Base-by-base conservation (phyloP, 30 jellyfish, hydroid and myxozoan genomes). In the Hydra vulgaris region DNA sequence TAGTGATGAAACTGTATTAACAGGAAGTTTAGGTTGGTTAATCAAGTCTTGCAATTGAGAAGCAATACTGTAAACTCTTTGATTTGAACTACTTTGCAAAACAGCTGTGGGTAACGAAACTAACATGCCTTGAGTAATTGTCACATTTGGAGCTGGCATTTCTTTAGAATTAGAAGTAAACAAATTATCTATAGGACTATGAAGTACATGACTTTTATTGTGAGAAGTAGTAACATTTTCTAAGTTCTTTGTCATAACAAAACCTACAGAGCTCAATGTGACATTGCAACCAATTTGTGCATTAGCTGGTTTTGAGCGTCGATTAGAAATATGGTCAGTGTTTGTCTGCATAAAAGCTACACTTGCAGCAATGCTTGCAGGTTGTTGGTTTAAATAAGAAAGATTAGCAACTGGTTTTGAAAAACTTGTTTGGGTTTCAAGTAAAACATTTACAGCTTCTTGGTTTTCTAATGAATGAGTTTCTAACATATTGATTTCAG, bases 81-180 rank as follows among this genome's bases (percentile, higher is more conserved):
- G 56, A 23, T 78, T 74, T 12, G 77, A 23, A 55, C 79, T 61
- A 69, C 79, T 61, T 23, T 40, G 85, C 54, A 78, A 24, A 22
- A 78, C 96, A 52, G 85, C 95, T 26, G 82, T 84, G 17, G 97
- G 97, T 54, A 89, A 54, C 12, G 97, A 89, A 55, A 89, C 97
- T 83, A 85, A 83, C 97, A 89, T 89, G 55, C 97, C 97, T 77
- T 85, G 95, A 19, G 97, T 89, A 0, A 89, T 88, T 4, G 97
- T 87, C 53, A 89, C 90, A 66, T 89, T 89, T 24, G 97, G 97
- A 25, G 97, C 97, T 16, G 87, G 92, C 21, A 53, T 70, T 21
- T 26, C 25, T 24, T 80, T 69, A 19, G 61, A 18, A 40, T 40
- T 40, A 75, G 72, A n/a, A n/a, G 84, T 18, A 70, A 22, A 71